These are phyloP conservation scores for Drosophila atroscutellata DNA, from an alignment of 2,888 invertebrate genomes.

Conservation along the genomic window DNA sequence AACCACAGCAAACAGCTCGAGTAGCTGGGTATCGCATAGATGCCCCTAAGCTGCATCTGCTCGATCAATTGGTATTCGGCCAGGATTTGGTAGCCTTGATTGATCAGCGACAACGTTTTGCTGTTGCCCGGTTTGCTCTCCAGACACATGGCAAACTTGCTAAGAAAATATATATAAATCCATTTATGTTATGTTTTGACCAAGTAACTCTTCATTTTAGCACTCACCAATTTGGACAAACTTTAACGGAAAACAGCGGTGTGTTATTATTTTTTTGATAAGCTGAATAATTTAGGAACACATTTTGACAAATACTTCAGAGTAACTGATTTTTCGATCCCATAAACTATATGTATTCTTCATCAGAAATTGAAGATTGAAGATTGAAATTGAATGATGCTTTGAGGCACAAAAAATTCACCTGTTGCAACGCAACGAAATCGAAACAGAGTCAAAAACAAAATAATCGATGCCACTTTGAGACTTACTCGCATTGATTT, in stretches of 20 bases:
- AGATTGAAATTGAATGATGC: no score
- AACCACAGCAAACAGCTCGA: slow-evolving; percentile 77
- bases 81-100: slow-evolving; percentile 63
- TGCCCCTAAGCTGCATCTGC: slow-evolving; percentile 52
- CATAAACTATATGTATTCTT: background rate
- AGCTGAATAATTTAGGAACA: background rate
- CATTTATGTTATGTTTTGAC: background rate
- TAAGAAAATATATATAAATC: background rate
- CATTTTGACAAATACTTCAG: slow-evolving; percentile 22
- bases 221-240: slow-evolving; percentile 24
- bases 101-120: slow-evolving; percentile 51
- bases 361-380: background rate
- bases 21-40: slow-evolving; percentile 69
- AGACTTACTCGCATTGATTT: background rate
- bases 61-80: slow-evolving; percentile 65
- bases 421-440: background rate
- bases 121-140: slow-evolving; percentile 30
- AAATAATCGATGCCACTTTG: background rate
- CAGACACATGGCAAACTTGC: slow-evolving; percentile 39
- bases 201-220: background rate
- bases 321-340: background rate
- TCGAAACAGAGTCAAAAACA: slow-evolving; percentile 4
- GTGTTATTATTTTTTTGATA: slow-evolving; percentile 5
- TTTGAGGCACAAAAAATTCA: background rate
- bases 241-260: background rate